Evolutionary conservation across 2,797 vertebrate genomes (phyloP).

Genomic region (Spatula versicolor): DNA sequence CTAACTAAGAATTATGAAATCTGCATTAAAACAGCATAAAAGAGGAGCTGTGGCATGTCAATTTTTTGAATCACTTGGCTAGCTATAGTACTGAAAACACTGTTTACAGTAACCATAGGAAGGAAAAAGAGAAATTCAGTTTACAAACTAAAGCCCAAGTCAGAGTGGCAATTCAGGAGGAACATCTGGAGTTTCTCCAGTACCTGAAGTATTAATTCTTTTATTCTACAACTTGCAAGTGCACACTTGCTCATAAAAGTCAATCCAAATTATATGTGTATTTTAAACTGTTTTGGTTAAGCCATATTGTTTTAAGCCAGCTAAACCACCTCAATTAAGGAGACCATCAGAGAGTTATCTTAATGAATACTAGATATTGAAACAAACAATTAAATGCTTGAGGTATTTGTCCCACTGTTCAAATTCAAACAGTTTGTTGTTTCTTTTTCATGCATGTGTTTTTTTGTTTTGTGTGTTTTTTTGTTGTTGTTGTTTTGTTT

Average conservation of each 20-base stretch:
- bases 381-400: background rate
- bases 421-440: background rate
- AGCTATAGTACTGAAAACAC: background rate
- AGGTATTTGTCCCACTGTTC: background rate
- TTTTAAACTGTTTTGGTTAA: background rate
- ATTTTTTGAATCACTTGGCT: background rate
- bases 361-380: background rate
- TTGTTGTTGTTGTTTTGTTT: background rate
- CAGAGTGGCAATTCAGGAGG: background rate
- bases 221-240: background rate
- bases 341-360: background rate
- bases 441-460: too few species aligned
- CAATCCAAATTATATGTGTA: background rate
- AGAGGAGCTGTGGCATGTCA: background rate
- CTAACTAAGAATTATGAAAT: background rate
- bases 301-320: background rate
- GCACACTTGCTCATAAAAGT: background rate
- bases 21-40: background rate
- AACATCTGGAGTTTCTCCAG: background rate
- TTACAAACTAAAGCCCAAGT: background rate
- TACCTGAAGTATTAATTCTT: background rate
- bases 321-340: background rate
- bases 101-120: background rate
- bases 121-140: background rate
- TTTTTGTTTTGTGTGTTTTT: too few species aligned